Percentiles rank a stretch among this genome's conserved stretches.
phyloP scores from a whole-genome alignment of 2,888 invertebrate genomes.

The Troglohyphantes excavatus region DNA sequence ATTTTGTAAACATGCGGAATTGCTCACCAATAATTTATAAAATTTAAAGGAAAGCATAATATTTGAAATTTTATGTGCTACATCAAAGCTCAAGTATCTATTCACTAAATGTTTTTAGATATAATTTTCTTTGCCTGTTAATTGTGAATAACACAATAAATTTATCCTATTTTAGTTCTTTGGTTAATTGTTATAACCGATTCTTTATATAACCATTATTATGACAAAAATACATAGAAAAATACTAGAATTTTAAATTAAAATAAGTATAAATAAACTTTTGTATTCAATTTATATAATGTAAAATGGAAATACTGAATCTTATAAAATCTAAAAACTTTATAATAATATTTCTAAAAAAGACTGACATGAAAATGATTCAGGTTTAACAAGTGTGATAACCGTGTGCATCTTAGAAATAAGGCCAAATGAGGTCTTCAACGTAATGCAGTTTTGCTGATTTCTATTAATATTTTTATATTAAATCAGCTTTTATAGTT shows the following conservation, averaged over 20 bases:
- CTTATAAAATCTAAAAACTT: neutral
- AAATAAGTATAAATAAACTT: neutral
- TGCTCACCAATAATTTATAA: neutral
- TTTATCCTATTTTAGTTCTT: neutral
- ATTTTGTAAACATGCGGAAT: neutral
- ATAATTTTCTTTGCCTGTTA: neutral
- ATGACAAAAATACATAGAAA: neutral
- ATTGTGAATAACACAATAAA: too few relatives aligned
- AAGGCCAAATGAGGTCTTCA: conserved; percentile 53
- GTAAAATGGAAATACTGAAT: neutral
- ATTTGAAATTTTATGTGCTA: neutral
- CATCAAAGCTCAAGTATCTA: neutral
- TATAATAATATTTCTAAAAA: too few relatives aligned
- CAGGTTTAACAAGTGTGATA: conserved; percentile 62
- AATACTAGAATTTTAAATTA: neutral
- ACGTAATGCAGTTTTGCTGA: neutral
- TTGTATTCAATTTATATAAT: neutral
- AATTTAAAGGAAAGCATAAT: neutral
- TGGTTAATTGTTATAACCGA: neutral
- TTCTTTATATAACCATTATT: neutral
- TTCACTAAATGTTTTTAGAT: neutral
- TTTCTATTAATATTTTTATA: neutral
- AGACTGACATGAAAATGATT: neutral
- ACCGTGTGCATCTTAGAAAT: conserved; percentile 61
- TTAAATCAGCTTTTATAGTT: neutral